Conservation (phyloP, 2,113 vertebrate genomes). For the Calcarius ornatus region DNA sequence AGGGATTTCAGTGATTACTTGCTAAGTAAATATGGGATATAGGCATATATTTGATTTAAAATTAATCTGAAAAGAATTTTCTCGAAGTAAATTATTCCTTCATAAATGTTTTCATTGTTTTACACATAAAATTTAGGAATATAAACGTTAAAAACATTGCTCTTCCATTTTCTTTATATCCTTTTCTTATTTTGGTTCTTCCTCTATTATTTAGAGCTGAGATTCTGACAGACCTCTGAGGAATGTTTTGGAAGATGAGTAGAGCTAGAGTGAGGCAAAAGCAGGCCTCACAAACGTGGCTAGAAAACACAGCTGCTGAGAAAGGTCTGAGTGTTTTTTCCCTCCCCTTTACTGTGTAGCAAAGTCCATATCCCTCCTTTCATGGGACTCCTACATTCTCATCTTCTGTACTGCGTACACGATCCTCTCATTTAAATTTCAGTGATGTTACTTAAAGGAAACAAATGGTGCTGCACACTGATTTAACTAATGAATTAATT, state of each 20-base stretch:
- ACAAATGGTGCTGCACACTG: constrained; percentile 37
- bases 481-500: constrained; percentile 70
- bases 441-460: constrained; percentile 46
- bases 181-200: not conserved
- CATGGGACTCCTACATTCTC: not conserved
- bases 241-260: not conserved
- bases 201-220: not conserved
- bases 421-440: constrained; percentile 61
- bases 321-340: not conserved
- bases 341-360: not conserved
- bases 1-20: constrained; percentile 59
- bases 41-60: constrained; percentile 40
- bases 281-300: not conserved
- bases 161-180: not conserved
- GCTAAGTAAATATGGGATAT: constrained; percentile 24
- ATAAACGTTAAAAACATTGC: not conserved
- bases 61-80: constrained; percentile 62
- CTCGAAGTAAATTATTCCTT: constrained; percentile 22
- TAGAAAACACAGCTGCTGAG: not conserved
- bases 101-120: not conserved
- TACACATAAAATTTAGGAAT: not conserved
- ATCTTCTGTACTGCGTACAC: constrained; percentile 1
- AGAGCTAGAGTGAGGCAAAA: not conserved
- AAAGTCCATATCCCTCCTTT: not conserved
- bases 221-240: not conserved